Conservation (phyloP, 2,888 invertebrate species). For the Eurois occulta region DNA sequence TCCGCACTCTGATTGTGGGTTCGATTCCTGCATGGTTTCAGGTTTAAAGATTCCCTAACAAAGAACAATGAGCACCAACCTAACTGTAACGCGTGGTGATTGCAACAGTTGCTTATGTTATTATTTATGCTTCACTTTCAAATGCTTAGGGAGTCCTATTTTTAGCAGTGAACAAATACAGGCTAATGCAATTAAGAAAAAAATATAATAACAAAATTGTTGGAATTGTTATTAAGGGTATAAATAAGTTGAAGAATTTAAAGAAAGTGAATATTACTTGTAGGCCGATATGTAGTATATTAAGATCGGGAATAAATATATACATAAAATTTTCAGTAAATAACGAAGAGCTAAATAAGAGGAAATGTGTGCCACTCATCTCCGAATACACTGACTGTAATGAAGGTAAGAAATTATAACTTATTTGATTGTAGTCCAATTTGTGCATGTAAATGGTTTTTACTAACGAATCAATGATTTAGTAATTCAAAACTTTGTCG, state of each 20-base stretch:
- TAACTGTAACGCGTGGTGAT: background rate
- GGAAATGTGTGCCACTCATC: constrained; percentile 80
- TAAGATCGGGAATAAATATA: constrained; percentile 2
- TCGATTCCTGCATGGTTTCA: background rate
- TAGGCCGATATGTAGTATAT: background rate
- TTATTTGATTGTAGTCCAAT: background rate
- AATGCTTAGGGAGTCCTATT: background rate
- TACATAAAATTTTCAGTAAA: constrained; percentile 76
- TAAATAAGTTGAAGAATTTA: background rate
- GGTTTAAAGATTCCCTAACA: background rate
- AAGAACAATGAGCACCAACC: background rate
- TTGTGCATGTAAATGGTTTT: background rate
- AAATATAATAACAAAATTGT: background rate
- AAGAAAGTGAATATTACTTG: background rate
- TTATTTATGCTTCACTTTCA: background rate
- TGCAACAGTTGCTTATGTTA: too few relatives aligned
- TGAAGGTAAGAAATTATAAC: constrained; percentile 74
- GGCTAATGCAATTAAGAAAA: background rate
- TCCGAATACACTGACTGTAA: constrained; percentile 83
- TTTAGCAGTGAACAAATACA: background rate
- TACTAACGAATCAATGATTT: background rate
- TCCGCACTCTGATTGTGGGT: background rate
- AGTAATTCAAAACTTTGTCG: background rate
- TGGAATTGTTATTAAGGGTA: background rate
- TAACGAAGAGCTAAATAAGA: constrained; percentile 21